Percentiles rank a stretch among this genome's conserved stretches.
Evolutionary conservation across 2,888 invertebrate species (phyloP).

Genomic region (Eristalis intricaria): DNA sequence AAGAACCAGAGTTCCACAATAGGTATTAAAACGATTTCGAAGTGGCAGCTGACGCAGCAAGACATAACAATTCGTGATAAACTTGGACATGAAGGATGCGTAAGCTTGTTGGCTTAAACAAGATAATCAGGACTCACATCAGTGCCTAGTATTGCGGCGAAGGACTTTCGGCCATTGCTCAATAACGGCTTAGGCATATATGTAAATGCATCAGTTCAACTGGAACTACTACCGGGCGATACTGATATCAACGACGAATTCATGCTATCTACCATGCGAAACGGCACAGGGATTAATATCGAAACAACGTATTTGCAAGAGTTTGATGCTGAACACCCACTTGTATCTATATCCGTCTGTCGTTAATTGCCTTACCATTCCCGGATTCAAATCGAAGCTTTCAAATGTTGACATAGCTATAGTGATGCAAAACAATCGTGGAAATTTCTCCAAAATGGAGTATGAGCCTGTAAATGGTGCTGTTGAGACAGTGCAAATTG

Average conservation of each 20-base stretch:
- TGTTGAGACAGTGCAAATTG: slow-evolving; percentile 76
- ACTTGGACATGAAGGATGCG: too few species aligned
- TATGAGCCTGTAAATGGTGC: slow-evolving; percentile 77
- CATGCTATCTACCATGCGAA: slow-evolving; percentile 75
- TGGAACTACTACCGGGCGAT: slow-evolving; percentile 61
- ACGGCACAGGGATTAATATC: slow-evolving; percentile 75
- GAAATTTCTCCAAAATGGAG: slow-evolving; percentile 76
- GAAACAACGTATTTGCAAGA: slow-evolving; percentile 73
- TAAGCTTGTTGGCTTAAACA: too few species aligned
- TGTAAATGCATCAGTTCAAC: slow-evolving; percentile 75
- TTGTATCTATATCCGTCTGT: slow-evolving; percentile 75
- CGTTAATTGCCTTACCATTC: slow-evolving; percentile 74
- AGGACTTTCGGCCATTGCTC: too few species aligned
- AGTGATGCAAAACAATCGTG: slow-evolving; percentile 76
- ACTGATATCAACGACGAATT: background rate
- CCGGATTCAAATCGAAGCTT: slow-evolving; percentile 74
- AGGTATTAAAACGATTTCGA: too few species aligned
- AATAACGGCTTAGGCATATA: too few species aligned
- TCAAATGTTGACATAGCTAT: slow-evolving; percentile 74
- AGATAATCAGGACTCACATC: too few species aligned
- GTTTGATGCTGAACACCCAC: slow-evolving; percentile 74
- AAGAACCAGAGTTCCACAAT: too few species aligned
- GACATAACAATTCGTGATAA: too few species aligned
- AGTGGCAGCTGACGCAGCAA: too few species aligned
- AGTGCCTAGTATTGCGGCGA: too few species aligned